These are phyloP conservation scores for Helicoverpa armigera DNA, from an alignment of 1,140 invertebrate genomes.

Conservation along the genomic window DNA sequence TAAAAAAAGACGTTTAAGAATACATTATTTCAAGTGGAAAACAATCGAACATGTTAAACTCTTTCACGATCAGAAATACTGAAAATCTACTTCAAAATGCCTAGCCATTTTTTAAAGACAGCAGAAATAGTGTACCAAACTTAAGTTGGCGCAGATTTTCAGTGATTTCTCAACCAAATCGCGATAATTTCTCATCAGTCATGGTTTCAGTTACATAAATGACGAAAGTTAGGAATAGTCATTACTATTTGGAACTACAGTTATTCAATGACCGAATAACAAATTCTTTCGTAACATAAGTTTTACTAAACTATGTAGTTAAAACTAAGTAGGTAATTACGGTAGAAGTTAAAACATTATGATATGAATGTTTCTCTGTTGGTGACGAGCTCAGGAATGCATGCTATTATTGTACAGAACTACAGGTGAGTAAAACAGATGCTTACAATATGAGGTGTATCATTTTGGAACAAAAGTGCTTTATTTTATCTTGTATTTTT, in stretches of 20 bases:
- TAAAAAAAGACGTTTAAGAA: too few relatives aligned
- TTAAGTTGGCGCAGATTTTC: neutral
- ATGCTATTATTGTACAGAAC: neutral
- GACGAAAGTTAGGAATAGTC: neutral
- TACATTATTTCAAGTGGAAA: too few relatives aligned
- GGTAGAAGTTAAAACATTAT: neutral
- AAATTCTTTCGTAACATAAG: too few relatives aligned
- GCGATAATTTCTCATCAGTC: neutral
- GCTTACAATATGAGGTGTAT: neutral
- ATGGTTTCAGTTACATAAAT: neutral
- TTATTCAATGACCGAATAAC: too few relatives aligned
- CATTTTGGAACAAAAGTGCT: too few relatives aligned
- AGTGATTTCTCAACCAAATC: neutral
- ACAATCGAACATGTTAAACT: too few relatives aligned
- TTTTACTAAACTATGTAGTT: too few relatives aligned
- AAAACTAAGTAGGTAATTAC: neutral
- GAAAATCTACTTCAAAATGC: too few relatives aligned
- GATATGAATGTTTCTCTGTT: neutral
- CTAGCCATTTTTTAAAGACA: too few relatives aligned
- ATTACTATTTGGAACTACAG: neutral
- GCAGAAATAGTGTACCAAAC: too few relatives aligned
- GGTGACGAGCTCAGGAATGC: neutral
- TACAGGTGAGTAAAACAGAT: neutral
- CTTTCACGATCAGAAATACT: too few relatives aligned
- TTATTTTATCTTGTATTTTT: too few relatives aligned